Conservation (phyloP, 2,797 vertebrate species). For the Neosilurus hyrtlii region DNA sequence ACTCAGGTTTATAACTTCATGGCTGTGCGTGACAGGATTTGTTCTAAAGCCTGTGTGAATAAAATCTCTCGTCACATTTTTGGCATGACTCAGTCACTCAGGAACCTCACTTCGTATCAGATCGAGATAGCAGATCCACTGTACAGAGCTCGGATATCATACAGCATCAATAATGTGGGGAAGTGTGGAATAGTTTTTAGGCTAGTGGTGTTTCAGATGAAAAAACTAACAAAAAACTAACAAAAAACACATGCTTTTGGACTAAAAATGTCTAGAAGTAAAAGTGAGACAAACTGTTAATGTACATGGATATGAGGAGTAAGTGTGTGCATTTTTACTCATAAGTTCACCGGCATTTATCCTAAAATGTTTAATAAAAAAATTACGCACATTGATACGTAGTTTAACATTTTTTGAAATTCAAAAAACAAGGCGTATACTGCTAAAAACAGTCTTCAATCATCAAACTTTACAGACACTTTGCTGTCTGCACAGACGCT, state of each 20-base stretch:
- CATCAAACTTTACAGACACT: too few relatives aligned
- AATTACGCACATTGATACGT: too few relatives aligned
- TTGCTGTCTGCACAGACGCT: too few relatives aligned
- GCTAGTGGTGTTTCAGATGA: not conserved
- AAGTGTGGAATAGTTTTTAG: not conserved
- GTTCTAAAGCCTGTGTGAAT: not conserved
- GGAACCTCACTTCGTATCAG: not conserved
- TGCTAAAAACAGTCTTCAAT: not conserved
- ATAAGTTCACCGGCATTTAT: too few relatives aligned
- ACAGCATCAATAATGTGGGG: not conserved
- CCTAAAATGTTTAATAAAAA: not conserved
- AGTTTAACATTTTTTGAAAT: too few relatives aligned
- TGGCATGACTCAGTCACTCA: not conserved
- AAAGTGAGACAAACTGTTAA: not conserved
- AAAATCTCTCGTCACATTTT: conserved; percentile 1
- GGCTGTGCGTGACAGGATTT: not conserved
- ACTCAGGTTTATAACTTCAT: not conserved
- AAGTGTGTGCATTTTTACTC: not conserved
- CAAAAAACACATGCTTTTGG: not conserved
- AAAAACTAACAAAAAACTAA: not conserved
- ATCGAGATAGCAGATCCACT: too few relatives aligned
- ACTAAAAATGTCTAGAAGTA: not conserved
- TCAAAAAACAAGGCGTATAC: too few relatives aligned
- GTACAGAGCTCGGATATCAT: not conserved
- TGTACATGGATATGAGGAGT: not conserved